Evolutionary conservation across 2,888 invertebrate species (phyloP), one percentile per base, ranked within the genome.

Genomic region (Aplocera efformata): DNA sequence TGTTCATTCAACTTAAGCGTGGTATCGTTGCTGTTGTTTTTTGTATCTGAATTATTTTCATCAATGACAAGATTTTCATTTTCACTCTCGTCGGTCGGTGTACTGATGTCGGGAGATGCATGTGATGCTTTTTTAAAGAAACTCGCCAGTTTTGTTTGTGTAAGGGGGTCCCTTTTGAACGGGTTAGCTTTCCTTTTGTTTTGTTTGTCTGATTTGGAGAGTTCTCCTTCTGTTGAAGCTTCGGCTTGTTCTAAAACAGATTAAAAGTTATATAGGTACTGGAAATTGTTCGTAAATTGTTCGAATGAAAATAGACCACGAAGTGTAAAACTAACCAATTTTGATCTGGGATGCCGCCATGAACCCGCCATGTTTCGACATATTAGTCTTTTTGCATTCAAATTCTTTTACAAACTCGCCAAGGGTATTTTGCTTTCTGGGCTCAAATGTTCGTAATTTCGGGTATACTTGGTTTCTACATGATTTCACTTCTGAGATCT

Each of bases 401-500:
- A 66, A 86, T 77, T 85, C 86, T 76, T 71, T 80, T 70, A 75
- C 83, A 65, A 72, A 89, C 70, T 69, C 83, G 73, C 79, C 63
- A 32, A 90, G 79, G 33, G 82, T 81, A 53, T 84, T 74, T 46
- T 72, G 64, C 67, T 90, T 89, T 42, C 74, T 82, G 0, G 91
- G 90, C 50, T 89, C 78, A 60, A 90, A 91, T 7, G 74, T 80
- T 63, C 86, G 83, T 13, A 93, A 68, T 23, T 84, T 65, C 5
- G 91, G 89, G 60, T 90, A 88, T 20, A 93, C 70, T 36, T 61
- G 49, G 25, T 77, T 76, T 47, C 63, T 91, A 48, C 81, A 79
- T 43, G 90, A 88, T 63, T 92, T 93, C 32, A 94, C 88, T 20
- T 84, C 75, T 17, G 91, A 75, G 67, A 93, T 89, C 93, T 94